phyloP scores from a whole-genome alignment of 2,113 vertebrate species.

The Chiloscyllium plagiosum region DNA sequence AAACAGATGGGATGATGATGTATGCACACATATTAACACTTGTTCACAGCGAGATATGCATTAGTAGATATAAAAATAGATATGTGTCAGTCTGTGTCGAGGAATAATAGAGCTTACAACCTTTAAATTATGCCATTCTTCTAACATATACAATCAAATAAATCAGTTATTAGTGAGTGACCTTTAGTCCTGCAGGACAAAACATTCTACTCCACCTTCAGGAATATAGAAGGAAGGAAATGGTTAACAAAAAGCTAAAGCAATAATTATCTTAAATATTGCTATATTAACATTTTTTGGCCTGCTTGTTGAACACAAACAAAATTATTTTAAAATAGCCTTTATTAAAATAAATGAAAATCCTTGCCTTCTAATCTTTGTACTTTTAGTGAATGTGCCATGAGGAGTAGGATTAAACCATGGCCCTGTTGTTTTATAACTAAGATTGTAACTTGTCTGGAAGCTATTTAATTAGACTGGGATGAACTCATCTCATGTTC shows the following conservation, averaged over 20 bases:
- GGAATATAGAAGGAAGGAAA: background rate
- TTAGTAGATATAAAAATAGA: background rate
- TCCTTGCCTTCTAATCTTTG: background rate
- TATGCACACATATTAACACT: constrained; percentile 1
- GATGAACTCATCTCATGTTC: background rate
- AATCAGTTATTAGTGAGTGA: background rate
- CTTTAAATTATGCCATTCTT: background rate
- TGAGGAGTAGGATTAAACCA: background rate
- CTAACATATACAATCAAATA: background rate
- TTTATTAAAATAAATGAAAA: background rate
- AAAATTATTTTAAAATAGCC: background rate
- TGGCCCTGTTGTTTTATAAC: background rate
- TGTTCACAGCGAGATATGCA: background rate
- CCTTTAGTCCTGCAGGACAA: background rate
- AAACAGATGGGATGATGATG: background rate
- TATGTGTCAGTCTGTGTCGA: background rate
- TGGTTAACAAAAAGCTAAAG: background rate
- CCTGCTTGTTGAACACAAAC: background rate
- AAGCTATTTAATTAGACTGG: background rate
- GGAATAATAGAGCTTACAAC: background rate
- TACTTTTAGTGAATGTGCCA: background rate
- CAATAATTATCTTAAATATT: background rate
- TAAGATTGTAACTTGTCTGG: background rate
- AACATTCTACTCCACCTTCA: background rate
- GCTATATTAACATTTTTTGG: background rate